Base-by-base conservation (phyloP, 2,113 vertebrate genomes). In the Puntigrus tetrazona region DNA sequence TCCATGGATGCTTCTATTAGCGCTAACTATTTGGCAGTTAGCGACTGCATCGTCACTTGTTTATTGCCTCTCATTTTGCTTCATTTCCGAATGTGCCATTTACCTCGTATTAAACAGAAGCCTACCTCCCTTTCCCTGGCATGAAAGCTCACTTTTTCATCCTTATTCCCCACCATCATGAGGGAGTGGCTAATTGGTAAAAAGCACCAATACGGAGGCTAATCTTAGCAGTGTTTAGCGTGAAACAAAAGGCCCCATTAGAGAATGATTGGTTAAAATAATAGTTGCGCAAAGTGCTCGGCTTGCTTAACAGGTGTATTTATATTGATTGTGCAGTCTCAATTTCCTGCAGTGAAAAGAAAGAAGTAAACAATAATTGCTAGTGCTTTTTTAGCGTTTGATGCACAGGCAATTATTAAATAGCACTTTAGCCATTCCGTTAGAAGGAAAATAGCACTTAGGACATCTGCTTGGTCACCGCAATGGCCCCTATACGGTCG, bases 131-230 rank as follows among this genome's bases (percentile, higher is more conserved):
- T 43, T 75, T 29, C 70, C 38, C 22, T 57, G 27, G 45, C 47
- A 55, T 87, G 38, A 88, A 67, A 85, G 85, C 57, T 78, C 38
- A 63, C 85, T 85, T 87, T 83, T 69, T 85, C 85, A 87, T 80
- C 57, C 78, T 85, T 85, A 86, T 43, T 38, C 63, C 78, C 74
- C 57, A 78, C 55, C 43, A 67, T 69, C 63, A 67, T 36, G 73
- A 81, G 47, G 34, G 34, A 83, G 80, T 80, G 25, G 72, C 85
- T 87, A 85, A 88, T 87, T 88, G 85, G 84, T 88, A 81, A 87
- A 88, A 87, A 88, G 61, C 83, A 83, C 47, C 82, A 63, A 36
- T 77, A 75, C 73, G 47, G 65, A 65, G 27, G 29, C 84, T 79
- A 74, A 85, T 69, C 55, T 43, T 75, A 86, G 82, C 78, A 75